Evolutionary conservation across 92 coral and sea anemone species (phyloP).

Genomic region (Nematostella vectensis): DNA sequence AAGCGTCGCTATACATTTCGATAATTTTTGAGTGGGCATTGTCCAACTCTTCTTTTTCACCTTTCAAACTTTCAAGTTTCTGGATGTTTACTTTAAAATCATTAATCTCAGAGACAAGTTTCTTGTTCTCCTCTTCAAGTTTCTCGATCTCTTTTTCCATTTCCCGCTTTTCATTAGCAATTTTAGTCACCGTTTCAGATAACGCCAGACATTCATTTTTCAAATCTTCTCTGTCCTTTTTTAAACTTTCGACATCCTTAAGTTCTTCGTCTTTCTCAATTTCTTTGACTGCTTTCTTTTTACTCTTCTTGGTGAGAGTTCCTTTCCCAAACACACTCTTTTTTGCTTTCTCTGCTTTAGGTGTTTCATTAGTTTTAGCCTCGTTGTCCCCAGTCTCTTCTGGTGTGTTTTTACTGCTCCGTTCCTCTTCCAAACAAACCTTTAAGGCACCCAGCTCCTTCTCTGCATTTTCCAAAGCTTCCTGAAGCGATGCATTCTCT

Average conservation of each 20-base stretch:
- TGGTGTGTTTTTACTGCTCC: conserved; percentile 5
- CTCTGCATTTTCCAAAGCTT: conserved; percentile 74
- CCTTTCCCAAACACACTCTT: conserved; percentile 17
- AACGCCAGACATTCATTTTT: conserved; percentile 66
- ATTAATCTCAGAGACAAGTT: conserved; percentile 28
- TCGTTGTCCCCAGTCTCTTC: conserved; percentile 2
- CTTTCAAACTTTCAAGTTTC: conserved; percentile 33
- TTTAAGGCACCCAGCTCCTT: conserved; percentile 49
- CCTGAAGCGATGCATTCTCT: conserved; percentile 74
- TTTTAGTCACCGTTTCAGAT: conserved; percentile 68
- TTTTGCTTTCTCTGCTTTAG: conserved; percentile 40
- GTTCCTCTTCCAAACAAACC: conserved; percentile 55
- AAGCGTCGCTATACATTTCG: conserved; percentile 36
- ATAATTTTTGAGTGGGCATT: conserved; percentile 24
- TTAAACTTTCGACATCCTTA: conserved; percentile 42
- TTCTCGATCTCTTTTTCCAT: conserved; percentile 42
- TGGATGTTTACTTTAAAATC: conserved; percentile 33
- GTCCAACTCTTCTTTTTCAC: conserved; percentile 48
- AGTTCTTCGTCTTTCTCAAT: conserved; percentile 16
- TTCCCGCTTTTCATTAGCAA: conserved; percentile 64
- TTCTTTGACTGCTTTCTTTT: conserved; percentile 19
- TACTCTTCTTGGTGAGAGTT: conserved; percentile 16
- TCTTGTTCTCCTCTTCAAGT: conserved; percentile 50
- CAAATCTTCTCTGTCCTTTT: conserved; percentile 42
- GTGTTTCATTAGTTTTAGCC: conserved; percentile 1